A percentile compares a stretch with the other conserved stretches of the same genome.
These are phyloP conservation scores for Brienomyrus longianalis DNA, from an alignment of 2,113 vertebrate species.

Conservation along the genomic window DNA sequence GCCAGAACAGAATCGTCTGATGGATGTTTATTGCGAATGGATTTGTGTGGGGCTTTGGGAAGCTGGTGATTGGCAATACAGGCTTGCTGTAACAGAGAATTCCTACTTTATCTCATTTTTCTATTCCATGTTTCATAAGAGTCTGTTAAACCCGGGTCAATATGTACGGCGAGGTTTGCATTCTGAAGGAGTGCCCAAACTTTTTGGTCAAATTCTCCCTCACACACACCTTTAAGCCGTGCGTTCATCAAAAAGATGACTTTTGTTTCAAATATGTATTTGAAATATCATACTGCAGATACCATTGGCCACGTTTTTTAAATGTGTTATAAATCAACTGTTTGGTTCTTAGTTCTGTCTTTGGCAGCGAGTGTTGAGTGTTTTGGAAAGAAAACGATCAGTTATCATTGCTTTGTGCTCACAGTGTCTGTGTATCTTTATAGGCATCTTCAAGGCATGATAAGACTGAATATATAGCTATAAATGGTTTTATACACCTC, in stretches of 20 bases:
- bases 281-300: background rate
- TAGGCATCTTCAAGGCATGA: background rate
- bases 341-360: background rate
- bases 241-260: background rate
- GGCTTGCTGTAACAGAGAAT: conserved; percentile 27
- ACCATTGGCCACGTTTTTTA: background rate
- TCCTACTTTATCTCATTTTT: conserved; percentile 20
- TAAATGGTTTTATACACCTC: background rate
- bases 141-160: background rate
- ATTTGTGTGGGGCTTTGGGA: background rate
- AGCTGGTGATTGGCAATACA: conserved; percentile 29
- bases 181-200: background rate
- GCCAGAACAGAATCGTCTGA: conserved; percentile 21
- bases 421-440: conserved; percentile 5
- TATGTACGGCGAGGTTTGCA: background rate
- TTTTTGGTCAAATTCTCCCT: background rate
- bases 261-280: background rate
- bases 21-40: conserved; percentile 10
- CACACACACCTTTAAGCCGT: background rate
- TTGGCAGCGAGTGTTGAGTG: background rate
- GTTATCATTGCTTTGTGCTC: background rate
- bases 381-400: background rate
- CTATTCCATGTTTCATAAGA: conserved; percentile 22
- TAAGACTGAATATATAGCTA: background rate
- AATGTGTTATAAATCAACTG: background rate